Evolutionary conservation across 1,140 invertebrate species (phyloP), one percentile per base, ranked within the genome.

Genomic region (Calosoma granatense): DNA sequence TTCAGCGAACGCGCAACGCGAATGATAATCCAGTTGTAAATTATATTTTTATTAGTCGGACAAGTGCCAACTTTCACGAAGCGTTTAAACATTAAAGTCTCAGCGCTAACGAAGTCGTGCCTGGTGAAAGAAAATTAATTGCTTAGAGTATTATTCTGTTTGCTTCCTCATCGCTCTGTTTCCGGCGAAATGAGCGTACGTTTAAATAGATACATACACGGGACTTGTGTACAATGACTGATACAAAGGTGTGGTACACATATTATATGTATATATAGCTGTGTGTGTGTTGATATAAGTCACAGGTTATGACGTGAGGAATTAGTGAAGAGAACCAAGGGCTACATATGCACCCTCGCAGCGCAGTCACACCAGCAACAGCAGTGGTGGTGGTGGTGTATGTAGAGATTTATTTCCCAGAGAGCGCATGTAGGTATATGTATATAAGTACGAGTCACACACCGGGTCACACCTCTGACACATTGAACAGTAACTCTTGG

Each of bases 401-500:
- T 36, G n/a, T 36, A n/a, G 6, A n/a, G 6, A 36, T 36, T 36
- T 36, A 36, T 36, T 36, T 36, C 26, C 6, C 26, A 36, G 9
- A 4, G 17, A 9, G 9, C 15, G 41, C 26, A 17, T 47, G 15
- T 47, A 17, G 9, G 41, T 12, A 17, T 47, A 17, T 47, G 41
- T 47, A 9, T 47, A 17, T 47, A 17, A 12, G 41, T 47, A 47
- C n/a, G 26, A 36, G 26, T 36, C 26, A 36, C 26, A n/a, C n/a
- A n/a, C n/a, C 26, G 26, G 26, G 41, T 11, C 41, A 47, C 41
- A 47, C 41, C 41, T 47, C 17, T 47, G 41, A 47, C 41, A 47
- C 17, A 47, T 47, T 47, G 9, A 47, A 47, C 41, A 47, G 6
- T 47, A 47, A 47, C 41, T 47, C 41, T 47, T 17, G 6, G 3